These are phyloP conservation scores for Sisyra terminalis DNA, from an alignment of 2,888 invertebrate genomes.

Conservation along the genomic window DNA sequence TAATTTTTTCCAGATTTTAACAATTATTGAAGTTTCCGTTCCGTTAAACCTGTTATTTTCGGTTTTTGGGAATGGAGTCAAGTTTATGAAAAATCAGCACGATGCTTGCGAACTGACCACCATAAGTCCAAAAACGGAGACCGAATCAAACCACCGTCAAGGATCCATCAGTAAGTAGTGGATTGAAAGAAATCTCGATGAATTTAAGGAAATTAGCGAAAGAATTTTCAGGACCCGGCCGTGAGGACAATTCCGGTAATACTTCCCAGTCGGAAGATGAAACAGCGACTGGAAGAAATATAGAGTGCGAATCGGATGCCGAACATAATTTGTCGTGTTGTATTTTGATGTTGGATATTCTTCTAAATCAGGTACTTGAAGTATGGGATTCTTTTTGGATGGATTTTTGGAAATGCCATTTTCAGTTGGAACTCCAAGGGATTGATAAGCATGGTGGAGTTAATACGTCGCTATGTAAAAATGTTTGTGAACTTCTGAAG, in stretches of 20 bases:
- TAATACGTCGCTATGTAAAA: conserved; percentile 54
- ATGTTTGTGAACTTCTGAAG: conserved; percentile 55
- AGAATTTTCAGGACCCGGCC: conserved; percentile 36
- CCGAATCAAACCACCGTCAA: no score
- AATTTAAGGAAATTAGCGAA: no score
- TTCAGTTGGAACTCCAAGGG: conserved; percentile 68
- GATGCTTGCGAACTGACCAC: not conserved
- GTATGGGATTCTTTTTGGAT: conserved; percentile 1
- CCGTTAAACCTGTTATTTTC: conserved; percentile 75
- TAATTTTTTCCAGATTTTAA: conserved; percentile 46
- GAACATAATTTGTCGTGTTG: conserved; percentile 83
- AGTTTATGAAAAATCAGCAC: conserved; percentile 40
- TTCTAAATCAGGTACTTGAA: conserved; percentile 67
- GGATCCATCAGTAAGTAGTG: conserved; percentile 1
- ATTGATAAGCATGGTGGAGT: conserved; percentile 67
- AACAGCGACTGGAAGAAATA: conserved; percentile 38
- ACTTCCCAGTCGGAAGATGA: conserved; percentile 55
- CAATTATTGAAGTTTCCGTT: conserved; percentile 76
- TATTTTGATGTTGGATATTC: conserved; percentile 88
- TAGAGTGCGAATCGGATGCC: conserved; percentile 52
- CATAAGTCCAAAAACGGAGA: not conserved
- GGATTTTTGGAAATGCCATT: no score
- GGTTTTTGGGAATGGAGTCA: conserved; percentile 79
- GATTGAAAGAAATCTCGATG: conserved; percentile 11
- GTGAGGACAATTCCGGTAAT: conserved; percentile 45